These are phyloP conservation scores for Dipodomys merriami DNA, from an alignment of 2,113 vertebrate species.

Conservation along the genomic window DNA sequence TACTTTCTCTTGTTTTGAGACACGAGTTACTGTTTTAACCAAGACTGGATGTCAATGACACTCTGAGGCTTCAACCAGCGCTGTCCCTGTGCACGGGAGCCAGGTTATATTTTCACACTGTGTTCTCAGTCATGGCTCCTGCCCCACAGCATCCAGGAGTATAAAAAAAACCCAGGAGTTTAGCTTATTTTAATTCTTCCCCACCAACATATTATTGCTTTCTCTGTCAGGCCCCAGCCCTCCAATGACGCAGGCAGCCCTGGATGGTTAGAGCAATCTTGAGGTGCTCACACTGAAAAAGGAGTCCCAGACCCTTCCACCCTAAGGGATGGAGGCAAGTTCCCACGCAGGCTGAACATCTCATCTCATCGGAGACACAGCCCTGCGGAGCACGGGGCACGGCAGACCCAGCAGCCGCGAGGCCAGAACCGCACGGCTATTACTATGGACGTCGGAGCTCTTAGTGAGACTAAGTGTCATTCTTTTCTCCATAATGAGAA, in stretches of 20 bases:
- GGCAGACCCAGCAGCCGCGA: fast-evolving
- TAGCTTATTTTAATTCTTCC: conserved; percentile 25
- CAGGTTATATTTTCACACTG: not conserved
- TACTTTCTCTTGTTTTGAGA: not conserved
- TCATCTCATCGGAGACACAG: not conserved
- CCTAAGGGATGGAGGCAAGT: not conserved
- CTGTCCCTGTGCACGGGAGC: not conserved
- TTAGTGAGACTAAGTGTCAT: conserved; percentile 62
- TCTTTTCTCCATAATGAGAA: conserved; percentile 61
- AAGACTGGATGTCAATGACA: not conserved
- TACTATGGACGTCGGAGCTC: not conserved
- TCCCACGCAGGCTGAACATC: not conserved
- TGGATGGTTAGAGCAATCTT: not conserved
- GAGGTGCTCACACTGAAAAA: not conserved
- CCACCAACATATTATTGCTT: not conserved
- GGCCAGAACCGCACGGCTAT: conserved; percentile 6
- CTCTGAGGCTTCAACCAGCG: not conserved
- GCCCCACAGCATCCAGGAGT: too few relatives aligned
- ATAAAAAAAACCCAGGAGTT: conserved; percentile 11
- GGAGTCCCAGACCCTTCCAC: not conserved
- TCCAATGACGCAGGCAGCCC: not conserved
- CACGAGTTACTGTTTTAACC: not conserved
- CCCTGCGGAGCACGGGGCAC: fast-evolving
- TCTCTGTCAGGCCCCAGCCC: fast-evolving
- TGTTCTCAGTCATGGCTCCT: not conserved